These are phyloP conservation scores for Drosophila ficusphila DNA, from an alignment of 1,140 invertebrate species.

Conservation along the genomic window DNA sequence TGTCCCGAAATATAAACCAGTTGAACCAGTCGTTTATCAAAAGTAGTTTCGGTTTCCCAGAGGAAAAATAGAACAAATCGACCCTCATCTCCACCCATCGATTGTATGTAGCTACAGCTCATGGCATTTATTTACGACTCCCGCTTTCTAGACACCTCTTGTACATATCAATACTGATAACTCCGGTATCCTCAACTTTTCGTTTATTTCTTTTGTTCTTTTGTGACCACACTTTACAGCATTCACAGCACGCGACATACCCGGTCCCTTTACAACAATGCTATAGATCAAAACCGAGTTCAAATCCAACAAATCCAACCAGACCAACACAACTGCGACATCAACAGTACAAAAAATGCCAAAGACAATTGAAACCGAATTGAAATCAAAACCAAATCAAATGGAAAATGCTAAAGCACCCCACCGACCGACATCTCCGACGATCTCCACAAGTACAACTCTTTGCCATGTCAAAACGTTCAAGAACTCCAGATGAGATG, in stretches of 20 bases:
- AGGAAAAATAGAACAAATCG: conserved; percentile 2
- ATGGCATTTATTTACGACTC: conserved; percentile 21
- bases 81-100: conserved; percentile 12
- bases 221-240: conserved; percentile 78
- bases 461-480: background rate
- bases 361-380: conserved; percentile 58
- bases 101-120: conserved; percentile 23
- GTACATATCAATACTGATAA: conserved; percentile 4
- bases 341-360: conserved; percentile 64
- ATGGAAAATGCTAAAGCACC: conserved; percentile 27
- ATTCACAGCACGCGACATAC: conserved; percentile 79
- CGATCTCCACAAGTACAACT: conserved; percentile 49
- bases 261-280: conserved; percentile 82
- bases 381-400: conserved; percentile 39
- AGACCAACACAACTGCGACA: conserved; percentile 62
- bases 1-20: background rate
- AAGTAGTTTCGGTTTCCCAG: background rate
- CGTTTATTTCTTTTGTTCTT: conserved; percentile 49
- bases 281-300: conserved; percentile 63
- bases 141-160: conserved; percentile 33
- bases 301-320: conserved; percentile 54
- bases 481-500: conserved; percentile 16
- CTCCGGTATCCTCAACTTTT: conserved; percentile 45
- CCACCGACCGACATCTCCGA: conserved; percentile 33
- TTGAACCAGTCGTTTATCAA: background rate